A percentile compares a stretch with the other conserved stretches of the same genome.
phyloP scores from a whole-genome alignment of 2,113 vertebrate species.

The Oreochromis tanganicae region DNA sequence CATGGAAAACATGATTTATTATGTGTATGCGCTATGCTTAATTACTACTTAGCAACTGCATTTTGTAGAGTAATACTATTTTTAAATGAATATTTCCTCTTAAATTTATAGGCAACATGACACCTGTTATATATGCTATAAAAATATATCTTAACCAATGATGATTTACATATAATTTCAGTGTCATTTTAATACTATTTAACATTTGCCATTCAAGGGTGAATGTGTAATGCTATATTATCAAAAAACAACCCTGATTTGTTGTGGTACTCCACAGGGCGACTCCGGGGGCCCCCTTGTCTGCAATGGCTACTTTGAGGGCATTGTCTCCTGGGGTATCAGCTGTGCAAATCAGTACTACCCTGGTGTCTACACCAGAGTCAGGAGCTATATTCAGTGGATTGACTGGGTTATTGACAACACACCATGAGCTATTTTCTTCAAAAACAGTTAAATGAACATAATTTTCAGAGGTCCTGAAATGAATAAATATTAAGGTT shows the following conservation, averaged over 20 bases:
- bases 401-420: constrained; percentile 39
- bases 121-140: neutral
- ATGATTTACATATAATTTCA: neutral
- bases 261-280: constrained; percentile 50
- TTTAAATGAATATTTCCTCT: neutral
- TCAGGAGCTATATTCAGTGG: constrained; percentile 59
- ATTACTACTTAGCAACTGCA: neutral
- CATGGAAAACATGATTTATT: neutral
- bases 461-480: neutral
- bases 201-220: neutral
- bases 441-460: neutral
- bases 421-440: neutral
- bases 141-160: neutral
- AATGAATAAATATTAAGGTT: neutral
- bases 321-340: constrained; percentile 78
- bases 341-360: constrained; percentile 61
- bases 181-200: neutral
- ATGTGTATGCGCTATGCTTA: neutral
- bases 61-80: neutral
- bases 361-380: constrained; percentile 75
- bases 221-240: neutral
- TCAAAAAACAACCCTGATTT: neutral
- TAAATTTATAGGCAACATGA: neutral
- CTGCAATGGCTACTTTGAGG: constrained; percentile 61
- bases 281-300: constrained; percentile 72